A percentile compares a stretch with the other conserved stretches of the same genome.
Evolutionary conservation across 2,797 vertebrate species (phyloP).

Genomic region (Protosalanx chinensis): DNA sequence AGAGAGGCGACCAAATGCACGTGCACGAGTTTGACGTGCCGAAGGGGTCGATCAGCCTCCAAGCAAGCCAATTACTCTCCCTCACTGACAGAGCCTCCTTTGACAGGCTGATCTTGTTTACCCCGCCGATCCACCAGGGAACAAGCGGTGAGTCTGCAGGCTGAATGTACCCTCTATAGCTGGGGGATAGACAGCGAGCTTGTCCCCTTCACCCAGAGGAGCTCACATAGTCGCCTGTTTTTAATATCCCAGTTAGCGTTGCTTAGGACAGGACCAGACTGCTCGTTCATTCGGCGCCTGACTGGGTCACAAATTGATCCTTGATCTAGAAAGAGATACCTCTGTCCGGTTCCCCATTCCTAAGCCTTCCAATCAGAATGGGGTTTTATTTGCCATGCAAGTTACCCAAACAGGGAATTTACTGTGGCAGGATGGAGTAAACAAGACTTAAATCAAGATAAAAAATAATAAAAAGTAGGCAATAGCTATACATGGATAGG

Average conservation of each 20-base stretch:
- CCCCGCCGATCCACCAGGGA: conserved; percentile 28
- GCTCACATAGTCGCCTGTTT: background rate
- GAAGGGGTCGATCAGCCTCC: conserved; percentile 38
- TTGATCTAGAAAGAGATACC: background rate
- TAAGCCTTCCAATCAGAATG: too few relatives aligned
- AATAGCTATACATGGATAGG: too few relatives aligned
- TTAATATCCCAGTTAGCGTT: background rate
- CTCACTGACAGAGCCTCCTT: conserved; percentile 48
- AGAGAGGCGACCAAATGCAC: conserved; percentile 12
- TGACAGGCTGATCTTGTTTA: conserved; percentile 51
- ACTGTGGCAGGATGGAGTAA: too few relatives aligned
- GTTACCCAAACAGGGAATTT: too few relatives aligned
- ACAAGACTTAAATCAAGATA: too few relatives aligned
- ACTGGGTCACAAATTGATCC: conserved; percentile 1
- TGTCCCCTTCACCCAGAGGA: background rate
- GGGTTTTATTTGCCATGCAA: too few relatives aligned
- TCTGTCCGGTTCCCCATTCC: too few relatives aligned
- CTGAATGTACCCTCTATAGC: conserved; percentile 34
- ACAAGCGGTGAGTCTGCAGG: conserved; percentile 38
- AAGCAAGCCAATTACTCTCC: conserved; percentile 40
- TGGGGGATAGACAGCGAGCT: conserved; percentile 28
- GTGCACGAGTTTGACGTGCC: conserved; percentile 36
- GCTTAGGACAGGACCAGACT: background rate
- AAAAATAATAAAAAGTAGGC: too few relatives aligned
- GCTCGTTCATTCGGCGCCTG: background rate